These are phyloP conservation scores for mouse (Mus musculus) DNA, from an alignment of 2,113 vertebrate species.

Conservation along the genomic window GRCm39 chr3:96990001-96990500, in stretches of 20 bases:
- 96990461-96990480: not conserved
- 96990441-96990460: not conserved
- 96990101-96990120: not conserved
- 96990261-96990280: not conserved
- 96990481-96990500: not conserved
- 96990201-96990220: not conserved
- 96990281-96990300: too few relatives aligned
- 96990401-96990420: slow-evolving; percentile 35
- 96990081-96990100: not conserved
- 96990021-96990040: not conserved
- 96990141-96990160: not conserved
- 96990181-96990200: not conserved
- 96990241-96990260: not conserved
- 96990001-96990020: not conserved
- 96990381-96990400: not conserved
- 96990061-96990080: slow-evolving; percentile 6
- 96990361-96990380: not conserved
- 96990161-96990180: not conserved
- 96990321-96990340: slow-evolving; percentile 17
- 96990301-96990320: too few relatives aligned
- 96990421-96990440: not conserved
- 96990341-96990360: not conserved
- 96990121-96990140: not conserved
- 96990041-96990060: not conserved
- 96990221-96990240: not conserved